Evolutionary conservation across 2,888 invertebrate genomes (phyloP).

Genomic region (Thalpophila matura): DNA sequence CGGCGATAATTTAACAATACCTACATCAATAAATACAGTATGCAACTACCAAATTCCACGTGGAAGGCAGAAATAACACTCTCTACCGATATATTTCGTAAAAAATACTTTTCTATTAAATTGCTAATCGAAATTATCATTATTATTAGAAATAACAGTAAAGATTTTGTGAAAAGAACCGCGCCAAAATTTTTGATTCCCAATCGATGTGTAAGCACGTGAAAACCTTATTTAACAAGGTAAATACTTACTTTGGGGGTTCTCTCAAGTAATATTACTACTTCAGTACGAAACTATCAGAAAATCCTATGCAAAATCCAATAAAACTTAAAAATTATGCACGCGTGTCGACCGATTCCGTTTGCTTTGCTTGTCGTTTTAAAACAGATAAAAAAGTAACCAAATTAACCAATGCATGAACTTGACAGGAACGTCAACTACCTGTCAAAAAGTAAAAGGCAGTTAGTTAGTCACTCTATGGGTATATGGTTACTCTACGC

Average conservation of each 20-base stretch:
- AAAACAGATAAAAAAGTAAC: slow-evolving; percentile 27
- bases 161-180: slow-evolving; percentile 33
- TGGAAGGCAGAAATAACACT: slow-evolving; percentile 22
- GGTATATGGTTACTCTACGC: no score
- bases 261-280: slow-evolving; percentile 4
- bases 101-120: neutral
- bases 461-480: no score
- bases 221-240: slow-evolving; percentile 2
- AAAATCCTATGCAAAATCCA: slow-evolving; percentile 17
- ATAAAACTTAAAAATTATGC: slow-evolving; percentile 35
- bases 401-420: no score
- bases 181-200: slow-evolving; percentile 55
- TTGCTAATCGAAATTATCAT: neutral
- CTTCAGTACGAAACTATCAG: slow-evolving; percentile 8
- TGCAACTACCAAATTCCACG: slow-evolving; percentile 39
- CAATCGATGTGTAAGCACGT: slow-evolving; percentile 11
- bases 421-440: slow-evolving; percentile 8
- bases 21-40: slow-evolving; percentile 52
- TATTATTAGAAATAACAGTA: neutral
- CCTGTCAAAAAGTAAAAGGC: slow-evolving; percentile 13
- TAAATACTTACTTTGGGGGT: slow-evolving; percentile 47
- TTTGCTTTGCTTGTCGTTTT: slow-evolving; percentile 35
- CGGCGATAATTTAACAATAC: slow-evolving; percentile 46
- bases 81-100: neutral
- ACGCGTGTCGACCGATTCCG: slow-evolving; percentile 56